A percentile compares a stretch with the other conserved stretches of the same genome.
phyloP scores from a whole-genome alignment of 1,140 invertebrate species.

The Pseudomyrmex gracilis region DNA sequence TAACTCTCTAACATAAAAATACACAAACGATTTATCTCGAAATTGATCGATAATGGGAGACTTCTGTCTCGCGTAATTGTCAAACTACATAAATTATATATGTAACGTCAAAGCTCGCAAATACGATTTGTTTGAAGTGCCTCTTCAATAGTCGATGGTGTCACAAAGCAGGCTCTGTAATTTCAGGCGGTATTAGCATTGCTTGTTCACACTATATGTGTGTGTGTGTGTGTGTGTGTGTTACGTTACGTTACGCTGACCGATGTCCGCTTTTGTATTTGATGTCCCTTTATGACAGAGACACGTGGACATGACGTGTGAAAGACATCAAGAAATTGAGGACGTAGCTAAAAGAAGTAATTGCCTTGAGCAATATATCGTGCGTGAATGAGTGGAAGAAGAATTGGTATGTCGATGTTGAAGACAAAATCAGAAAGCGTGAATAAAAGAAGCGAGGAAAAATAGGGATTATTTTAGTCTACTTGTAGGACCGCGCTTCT shows the following conservation, averaged over 20 bases:
- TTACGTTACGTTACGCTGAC: not conserved
- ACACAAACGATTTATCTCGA: too few species aligned
- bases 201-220: conserved; percentile 5
- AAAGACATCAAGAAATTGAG: conserved; percentile 9
- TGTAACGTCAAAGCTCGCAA: not conserved
- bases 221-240: too few species aligned
- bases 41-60: not conserved
- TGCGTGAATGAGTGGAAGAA: not conserved
- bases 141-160: not conserved
- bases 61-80: not conserved
- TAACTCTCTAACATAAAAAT: not conserved
- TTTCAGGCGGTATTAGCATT: conserved; percentile 11
- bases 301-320: not conserved
- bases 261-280: not conserved
- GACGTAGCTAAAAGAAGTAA: conserved; percentile 22
- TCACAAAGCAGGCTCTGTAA: not conserved
- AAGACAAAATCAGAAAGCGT: not conserved
- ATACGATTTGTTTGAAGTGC: not conserved
- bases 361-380: not conserved
- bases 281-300: not conserved
- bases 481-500: conserved; percentile 27
- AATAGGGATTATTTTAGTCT: conserved; percentile 37
- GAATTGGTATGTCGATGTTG: conserved; percentile 31
- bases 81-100: not conserved
- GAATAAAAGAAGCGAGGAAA: not conserved